phyloP scores from a whole-genome alignment of 1,140 invertebrate species.

The Arion vulgaris region DNA sequence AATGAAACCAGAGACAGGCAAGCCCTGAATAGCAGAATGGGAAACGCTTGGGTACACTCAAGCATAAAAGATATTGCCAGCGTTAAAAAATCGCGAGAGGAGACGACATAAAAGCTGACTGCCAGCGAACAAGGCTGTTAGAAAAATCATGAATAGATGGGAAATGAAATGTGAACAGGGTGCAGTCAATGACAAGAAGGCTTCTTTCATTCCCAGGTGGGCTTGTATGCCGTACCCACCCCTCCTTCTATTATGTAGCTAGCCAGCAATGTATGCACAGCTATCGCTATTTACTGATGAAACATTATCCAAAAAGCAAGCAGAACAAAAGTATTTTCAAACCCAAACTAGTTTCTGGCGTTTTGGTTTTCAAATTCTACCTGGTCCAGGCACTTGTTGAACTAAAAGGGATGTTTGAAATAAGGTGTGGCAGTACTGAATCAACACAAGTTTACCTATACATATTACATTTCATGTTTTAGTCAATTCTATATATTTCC shows the following conservation, averaged over 20 bases:
- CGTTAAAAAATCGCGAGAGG: not conserved
- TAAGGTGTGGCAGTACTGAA: not conserved
- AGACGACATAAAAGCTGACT: not conserved
- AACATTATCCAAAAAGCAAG: not conserved
- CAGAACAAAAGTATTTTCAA: not conserved
- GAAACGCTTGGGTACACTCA: not conserved
- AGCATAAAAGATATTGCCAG: not conserved
- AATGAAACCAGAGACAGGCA: too few relatives aligned
- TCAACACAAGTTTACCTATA: not conserved
- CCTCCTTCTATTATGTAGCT: not conserved
- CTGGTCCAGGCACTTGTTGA: not conserved
- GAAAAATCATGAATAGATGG: not conserved
- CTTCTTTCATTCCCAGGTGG: not conserved
- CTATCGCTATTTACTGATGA: not conserved
- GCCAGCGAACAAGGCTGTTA: not conserved
- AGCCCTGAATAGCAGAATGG: too few relatives aligned
- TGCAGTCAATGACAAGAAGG: not conserved
- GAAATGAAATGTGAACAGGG: not conserved
- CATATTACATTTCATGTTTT: not conserved
- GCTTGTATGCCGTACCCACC: not conserved
- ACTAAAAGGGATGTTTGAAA: not conserved
- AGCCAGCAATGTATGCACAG: not conserved
- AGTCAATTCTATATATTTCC: too few relatives aligned
- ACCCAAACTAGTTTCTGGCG: not conserved
- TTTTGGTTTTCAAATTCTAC: not conserved